Evolutionary conservation across 2,797 vertebrate species (phyloP).

Genomic region (Myripristis murdjan): DNA sequence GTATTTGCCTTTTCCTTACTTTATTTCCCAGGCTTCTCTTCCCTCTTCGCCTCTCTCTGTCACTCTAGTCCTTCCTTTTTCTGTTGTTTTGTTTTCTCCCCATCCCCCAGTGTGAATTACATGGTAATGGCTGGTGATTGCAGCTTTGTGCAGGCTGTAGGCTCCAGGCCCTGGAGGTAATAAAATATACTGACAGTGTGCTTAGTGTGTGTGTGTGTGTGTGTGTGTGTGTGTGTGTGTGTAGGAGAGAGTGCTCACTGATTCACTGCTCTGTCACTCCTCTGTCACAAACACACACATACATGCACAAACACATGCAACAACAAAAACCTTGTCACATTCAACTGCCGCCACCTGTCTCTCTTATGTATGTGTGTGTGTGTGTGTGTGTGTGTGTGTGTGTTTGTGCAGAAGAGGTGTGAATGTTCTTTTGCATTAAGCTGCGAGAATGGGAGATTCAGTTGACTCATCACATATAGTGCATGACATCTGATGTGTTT

Average conservation of each 20-base stretch:
- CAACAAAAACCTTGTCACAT: neutral
- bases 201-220: slow-evolving; percentile 26
- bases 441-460: slow-evolving; percentile 25
- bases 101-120: slow-evolving; percentile 39
- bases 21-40: slow-evolving; percentile 8
- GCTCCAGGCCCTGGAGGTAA: slow-evolving; percentile 33
- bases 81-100: slow-evolving; percentile 20
- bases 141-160: slow-evolving; percentile 30
- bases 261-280: slow-evolving; percentile 23
- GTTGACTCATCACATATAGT: slow-evolving; percentile 36
- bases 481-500: slow-evolving; percentile 39
- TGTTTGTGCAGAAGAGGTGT: slow-evolving; percentile 43
- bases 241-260: slow-evolving; percentile 9
- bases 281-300: slow-evolving; percentile 7
- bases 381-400: neutral
- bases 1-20: slow-evolving; percentile 11
- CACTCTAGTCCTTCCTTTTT: slow-evolving; percentile 29
- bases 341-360: slow-evolving; percentile 41
- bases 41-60: slow-evolving; percentile 12
- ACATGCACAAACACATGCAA: slow-evolving; percentile 1
- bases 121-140: slow-evolving; percentile 47
- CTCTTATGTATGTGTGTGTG: slow-evolving; percentile 10
- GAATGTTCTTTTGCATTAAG: slow-evolving; percentile 61
- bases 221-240: slow-evolving; percentile 15
- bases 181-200: slow-evolving; percentile 47